A percentile compares a stretch with the other conserved stretches of the same genome.
Evolutionary conservation across 2,113 vertebrate genomes (phyloP).

Genomic region (Peromyscus californicus): DNA sequence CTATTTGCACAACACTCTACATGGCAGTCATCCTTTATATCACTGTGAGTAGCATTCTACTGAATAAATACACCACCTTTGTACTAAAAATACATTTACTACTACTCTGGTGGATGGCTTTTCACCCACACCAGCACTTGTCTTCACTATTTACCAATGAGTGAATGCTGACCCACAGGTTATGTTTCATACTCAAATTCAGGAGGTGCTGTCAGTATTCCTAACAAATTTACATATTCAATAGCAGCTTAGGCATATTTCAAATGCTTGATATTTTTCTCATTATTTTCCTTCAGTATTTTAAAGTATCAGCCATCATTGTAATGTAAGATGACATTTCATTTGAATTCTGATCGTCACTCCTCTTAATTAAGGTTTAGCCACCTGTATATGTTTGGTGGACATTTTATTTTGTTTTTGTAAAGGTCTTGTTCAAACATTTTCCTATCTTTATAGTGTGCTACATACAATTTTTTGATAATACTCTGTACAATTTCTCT

Average conservation of each 20-base stretch:
- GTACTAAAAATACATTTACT: neutral
- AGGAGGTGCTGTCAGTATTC: neutral
- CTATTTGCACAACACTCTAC: neutral
- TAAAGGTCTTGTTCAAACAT: neutral
- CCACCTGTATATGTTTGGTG: neutral
- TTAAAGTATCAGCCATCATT: neutral
- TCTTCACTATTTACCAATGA: neutral
- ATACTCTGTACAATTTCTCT: neutral
- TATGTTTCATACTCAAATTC: neutral
- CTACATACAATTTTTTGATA: neutral
- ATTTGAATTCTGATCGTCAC: slow-evolving; percentile 3
- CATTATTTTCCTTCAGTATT: neutral
- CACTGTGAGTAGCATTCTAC: neutral
- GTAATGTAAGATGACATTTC: neutral
- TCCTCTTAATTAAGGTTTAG: neutral
- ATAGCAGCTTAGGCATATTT: neutral
- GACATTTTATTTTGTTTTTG: neutral
- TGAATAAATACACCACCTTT: neutral
- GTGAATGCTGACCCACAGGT: neutral
- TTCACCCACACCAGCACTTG: neutral
- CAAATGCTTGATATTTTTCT: neutral
- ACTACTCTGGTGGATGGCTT: neutral
- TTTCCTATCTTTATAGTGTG: neutral
- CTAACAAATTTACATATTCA: neutral
- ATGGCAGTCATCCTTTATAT: neutral